A percentile compares a stretch with the other conserved stretches of the same genome.
Evolutionary conservation across 2,113 vertebrate species (phyloP).

Genomic region (Clarias gariepinus): DNA sequence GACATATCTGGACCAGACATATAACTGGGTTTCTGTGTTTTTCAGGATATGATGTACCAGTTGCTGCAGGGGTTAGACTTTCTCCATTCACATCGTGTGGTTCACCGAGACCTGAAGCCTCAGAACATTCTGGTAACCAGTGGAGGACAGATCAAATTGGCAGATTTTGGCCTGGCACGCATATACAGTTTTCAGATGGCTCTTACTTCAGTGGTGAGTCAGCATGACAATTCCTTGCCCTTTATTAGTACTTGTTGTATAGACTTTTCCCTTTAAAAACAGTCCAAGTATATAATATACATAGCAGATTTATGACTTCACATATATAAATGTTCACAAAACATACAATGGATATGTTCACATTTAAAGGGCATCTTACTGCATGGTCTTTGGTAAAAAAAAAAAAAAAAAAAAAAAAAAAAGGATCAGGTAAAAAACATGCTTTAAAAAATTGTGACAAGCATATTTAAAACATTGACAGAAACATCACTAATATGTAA

Average conservation of each 20-base stretch:
- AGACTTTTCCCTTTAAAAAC: not conserved
- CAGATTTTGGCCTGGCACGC: constrained; percentile 93
- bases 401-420: not conserved
- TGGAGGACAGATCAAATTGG: constrained; percentile 93
- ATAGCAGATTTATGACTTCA: constrained; percentile 31
- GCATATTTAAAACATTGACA: not conserved
- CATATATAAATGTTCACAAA: constrained; percentile 37
- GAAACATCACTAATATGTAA: not conserved
- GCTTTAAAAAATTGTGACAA: not conserved
- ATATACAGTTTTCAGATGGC: constrained; percentile 99
- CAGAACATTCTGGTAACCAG: constrained; percentile 98
- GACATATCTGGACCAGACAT: not conserved
- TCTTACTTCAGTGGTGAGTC: constrained; percentile 96
- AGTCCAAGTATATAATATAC: constrained; percentile 3
- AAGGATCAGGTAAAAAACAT: not conserved
- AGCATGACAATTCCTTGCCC: constrained; percentile 16
- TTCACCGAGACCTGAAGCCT: constrained; percentile 96
- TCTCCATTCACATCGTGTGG: constrained; percentile 95
- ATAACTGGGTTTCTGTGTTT: constrained; percentile 31
- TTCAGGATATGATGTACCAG: constrained; percentile 98
- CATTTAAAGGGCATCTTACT: no score
- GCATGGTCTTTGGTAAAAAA: not conserved
- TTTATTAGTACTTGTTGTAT: not conserved
- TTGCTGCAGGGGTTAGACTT: constrained; percentile 96
- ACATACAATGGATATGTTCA: not conserved